A percentile compares a stretch with the other conserved stretches of the same genome.
These are phyloP conservation scores for Hoplodrina ambigua DNA, from an alignment of 2,888 invertebrate genomes.

Conservation along the genomic window DNA sequence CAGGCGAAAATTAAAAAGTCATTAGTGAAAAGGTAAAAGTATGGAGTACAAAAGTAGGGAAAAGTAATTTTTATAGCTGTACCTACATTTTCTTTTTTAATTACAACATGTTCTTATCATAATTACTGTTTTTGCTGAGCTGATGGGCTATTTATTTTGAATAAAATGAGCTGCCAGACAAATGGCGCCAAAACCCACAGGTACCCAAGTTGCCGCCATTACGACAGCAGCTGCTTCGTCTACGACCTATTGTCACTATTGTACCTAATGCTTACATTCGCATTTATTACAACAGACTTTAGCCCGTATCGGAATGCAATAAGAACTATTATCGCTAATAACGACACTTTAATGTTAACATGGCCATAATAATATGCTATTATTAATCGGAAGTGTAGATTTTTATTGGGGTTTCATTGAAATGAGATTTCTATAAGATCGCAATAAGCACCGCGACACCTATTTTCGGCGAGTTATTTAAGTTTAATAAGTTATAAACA, in stretches of 20 bases:
- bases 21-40: conserved; percentile 19
- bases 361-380: conserved; percentile 65
- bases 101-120: neutral
- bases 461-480: conserved; percentile 64
- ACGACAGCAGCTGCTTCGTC: conserved; percentile 76
- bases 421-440: conserved; percentile 60
- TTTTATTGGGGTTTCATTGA: conserved; percentile 74
- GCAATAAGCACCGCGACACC: conserved; percentile 46
- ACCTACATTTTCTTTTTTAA: neutral
- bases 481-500: conserved; percentile 59
- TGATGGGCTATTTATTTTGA: neutral
- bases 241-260: conserved; percentile 73
- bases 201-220: conserved; percentile 61
- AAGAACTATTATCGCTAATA: conserved; percentile 54
- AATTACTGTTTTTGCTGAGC: neutral
- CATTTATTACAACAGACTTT: conserved; percentile 60
- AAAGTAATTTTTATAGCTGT: conserved; percentile 4
- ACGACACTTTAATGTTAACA: conserved; percentile 57
- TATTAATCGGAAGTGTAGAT: conserved; percentile 77
- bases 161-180: conserved; percentile 32
- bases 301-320: conserved; percentile 47
- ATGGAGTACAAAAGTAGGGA: conserved; percentile 14
- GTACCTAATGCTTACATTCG: conserved; percentile 65
- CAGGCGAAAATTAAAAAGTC: conserved; percentile 26
- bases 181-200: conserved; percentile 63